phyloP scores from a whole-genome alignment of 2,113 vertebrate genomes.

The Erythrocercus mccallii region DNA sequence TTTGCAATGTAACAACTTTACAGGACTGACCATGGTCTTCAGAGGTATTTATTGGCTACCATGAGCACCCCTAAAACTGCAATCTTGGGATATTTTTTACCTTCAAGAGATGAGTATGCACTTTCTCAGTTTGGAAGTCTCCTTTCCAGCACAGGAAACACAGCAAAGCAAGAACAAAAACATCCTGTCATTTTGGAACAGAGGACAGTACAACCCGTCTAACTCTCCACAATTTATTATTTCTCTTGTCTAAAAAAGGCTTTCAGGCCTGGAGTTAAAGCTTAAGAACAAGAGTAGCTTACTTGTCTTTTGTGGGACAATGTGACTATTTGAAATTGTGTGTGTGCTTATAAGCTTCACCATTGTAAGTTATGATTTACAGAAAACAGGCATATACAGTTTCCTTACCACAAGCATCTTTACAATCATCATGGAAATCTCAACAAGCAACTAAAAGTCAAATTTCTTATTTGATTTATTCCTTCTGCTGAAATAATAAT shows the following conservation, averaged over 20 bases:
- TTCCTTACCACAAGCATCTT: neutral
- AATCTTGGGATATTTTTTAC: neutral
- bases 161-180: neutral
- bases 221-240: neutral
- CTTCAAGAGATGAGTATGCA: fast-evolving
- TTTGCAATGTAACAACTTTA: neutral
- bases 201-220: neutral
- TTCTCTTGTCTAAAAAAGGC: neutral
- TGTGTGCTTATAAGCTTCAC: neutral
- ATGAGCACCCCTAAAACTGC: neutral
- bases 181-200: neutral
- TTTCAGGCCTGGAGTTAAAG: neutral
- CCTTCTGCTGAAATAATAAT: neutral
- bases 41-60: neutral
- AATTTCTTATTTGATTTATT: neutral
- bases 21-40: neutral
- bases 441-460: neutral
- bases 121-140: neutral
- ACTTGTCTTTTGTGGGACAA: neutral
- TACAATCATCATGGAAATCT: neutral
- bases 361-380: fast-evolving
- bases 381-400: neutral
- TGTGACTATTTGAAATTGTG: neutral
- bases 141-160: neutral
- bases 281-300: neutral